phyloP scores from a whole-genome alignment of 1,140 invertebrate species.

The Cotesia vestalis region DNA sequence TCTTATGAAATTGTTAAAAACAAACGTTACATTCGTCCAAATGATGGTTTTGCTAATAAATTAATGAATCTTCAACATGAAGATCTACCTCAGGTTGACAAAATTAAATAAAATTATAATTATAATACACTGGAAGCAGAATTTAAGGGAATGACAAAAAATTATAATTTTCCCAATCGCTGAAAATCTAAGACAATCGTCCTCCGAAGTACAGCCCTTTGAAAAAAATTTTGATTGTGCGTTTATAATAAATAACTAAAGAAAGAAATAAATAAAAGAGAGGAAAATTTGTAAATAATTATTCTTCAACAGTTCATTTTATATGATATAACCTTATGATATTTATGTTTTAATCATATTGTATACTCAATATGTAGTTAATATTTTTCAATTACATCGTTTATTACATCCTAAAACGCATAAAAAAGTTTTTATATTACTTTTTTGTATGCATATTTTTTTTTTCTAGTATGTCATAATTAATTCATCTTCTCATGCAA shows the following conservation, averaged over 20 bases:
- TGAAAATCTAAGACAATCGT: too few relatives aligned
- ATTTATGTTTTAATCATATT: constrained; percentile 57
- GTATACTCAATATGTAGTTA: constrained; percentile 57
- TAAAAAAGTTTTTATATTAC: constrained; percentile 48
- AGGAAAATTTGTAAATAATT: neutral
- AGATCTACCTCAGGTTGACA: neutral
- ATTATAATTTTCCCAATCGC: too few relatives aligned
- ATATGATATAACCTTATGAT: constrained; percentile 52
- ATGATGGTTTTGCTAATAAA: constrained; percentile 81
- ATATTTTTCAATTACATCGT: constrained; percentile 59
- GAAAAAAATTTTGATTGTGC: neutral
- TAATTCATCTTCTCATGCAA: too few relatives aligned
- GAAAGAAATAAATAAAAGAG: constrained; percentile 24
- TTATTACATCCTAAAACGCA: constrained; percentile 52
- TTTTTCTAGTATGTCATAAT: neutral
- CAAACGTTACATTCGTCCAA: constrained; percentile 77
- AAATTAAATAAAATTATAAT: neutral
- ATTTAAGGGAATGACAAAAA: neutral
- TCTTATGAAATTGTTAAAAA: constrained; percentile 76
- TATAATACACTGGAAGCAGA: neutral
- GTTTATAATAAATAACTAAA: too few relatives aligned
- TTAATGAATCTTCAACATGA: constrained; percentile 56
- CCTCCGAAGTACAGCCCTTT: too few relatives aligned
- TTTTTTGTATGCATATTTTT: neutral
- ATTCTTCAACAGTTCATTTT: constrained; percentile 39